A percentile compares a stretch with the other conserved stretches of the same genome.
phyloP scores from a whole-genome alignment of 1,140 invertebrate genomes.

The Hyles vespertilio region DNA sequence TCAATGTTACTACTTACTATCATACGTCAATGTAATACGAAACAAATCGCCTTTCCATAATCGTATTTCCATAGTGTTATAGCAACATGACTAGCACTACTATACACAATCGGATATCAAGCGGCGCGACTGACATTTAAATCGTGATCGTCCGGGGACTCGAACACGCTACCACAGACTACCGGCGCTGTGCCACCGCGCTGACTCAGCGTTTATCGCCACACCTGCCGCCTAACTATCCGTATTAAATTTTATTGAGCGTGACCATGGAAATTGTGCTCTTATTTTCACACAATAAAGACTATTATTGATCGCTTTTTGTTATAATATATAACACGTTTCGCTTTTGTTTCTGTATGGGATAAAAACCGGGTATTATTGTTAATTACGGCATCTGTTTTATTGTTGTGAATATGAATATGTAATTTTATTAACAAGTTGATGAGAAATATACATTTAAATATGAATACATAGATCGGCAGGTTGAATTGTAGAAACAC shows the following conservation, averaged over 20 bases:
- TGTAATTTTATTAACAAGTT: constrained; percentile 7
- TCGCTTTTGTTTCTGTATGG: background rate
- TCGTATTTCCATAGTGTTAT: constrained; percentile 50
- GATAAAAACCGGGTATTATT: background rate
- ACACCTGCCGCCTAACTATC: constrained; percentile 51
- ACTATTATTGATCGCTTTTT: background rate
- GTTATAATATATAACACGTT: background rate
- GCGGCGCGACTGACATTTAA: constrained; percentile 70
- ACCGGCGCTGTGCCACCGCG: constrained; percentile 57
- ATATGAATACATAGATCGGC: background rate
- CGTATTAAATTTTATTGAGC: constrained; percentile 5
- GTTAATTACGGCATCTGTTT: constrained; percentile 1
- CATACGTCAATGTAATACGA: constrained; percentile 16
- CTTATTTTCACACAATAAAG: background rate
- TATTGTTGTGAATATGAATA: background rate
- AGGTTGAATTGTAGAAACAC: background rate
- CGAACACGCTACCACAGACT: constrained; percentile 67
- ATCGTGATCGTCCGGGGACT: constrained; percentile 64
- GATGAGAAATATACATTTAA: background rate
- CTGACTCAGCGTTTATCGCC: constrained; percentile 58
- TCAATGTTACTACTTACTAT: background rate
- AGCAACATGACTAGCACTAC: constrained; percentile 44
- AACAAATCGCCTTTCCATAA: constrained; percentile 15
- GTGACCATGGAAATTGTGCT: background rate
- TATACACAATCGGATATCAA: constrained; percentile 64